A percentile compares a stretch with the other conserved stretches of the same genome.
phyloP scores from a whole-genome alignment of 53 echinoderm and acorn worm species.

The Temnopleurus reevesii region DNA sequence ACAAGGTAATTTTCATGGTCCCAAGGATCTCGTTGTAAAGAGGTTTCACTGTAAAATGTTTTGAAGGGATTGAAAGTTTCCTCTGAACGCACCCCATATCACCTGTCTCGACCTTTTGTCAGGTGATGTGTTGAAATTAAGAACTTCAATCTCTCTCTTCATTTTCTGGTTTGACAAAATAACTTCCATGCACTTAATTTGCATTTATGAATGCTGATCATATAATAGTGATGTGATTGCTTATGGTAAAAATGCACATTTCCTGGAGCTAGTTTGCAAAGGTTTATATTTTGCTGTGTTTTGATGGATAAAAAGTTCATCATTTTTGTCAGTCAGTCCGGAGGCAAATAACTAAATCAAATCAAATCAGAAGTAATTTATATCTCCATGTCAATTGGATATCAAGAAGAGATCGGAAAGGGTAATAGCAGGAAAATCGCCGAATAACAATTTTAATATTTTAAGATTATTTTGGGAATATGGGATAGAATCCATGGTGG shows the following conservation, averaged over 20 bases:
- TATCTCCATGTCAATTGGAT: not conserved
- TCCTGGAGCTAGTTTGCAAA: not conserved
- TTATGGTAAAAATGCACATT: not conserved
- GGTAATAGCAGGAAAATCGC: too few relatives aligned
- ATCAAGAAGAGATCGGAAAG: too few relatives aligned
- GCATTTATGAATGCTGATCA: constrained; percentile 18
- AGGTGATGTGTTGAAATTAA: not conserved
- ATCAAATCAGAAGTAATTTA: not conserved
- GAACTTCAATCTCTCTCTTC: not conserved
- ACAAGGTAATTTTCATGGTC: too few relatives aligned
- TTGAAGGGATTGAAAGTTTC: too few relatives aligned
- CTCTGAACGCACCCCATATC: too few relatives aligned
- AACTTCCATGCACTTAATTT: not conserved
- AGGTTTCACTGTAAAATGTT: too few relatives aligned
- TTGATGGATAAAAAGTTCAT: not conserved
- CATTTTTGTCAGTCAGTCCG: not conserved
- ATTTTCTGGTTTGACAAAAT: not conserved
- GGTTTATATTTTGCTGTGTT: not conserved
- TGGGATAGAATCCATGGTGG: too few relatives aligned
- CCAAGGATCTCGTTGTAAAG: too few relatives aligned
- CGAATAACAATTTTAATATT: too few relatives aligned
- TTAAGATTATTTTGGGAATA: too few relatives aligned
- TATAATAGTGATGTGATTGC: not conserved
- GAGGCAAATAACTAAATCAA: not conserved
- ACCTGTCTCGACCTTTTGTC: too few relatives aligned